Conservation (phyloP, 2,888 invertebrate species). For the Amiota minor region DNA sequence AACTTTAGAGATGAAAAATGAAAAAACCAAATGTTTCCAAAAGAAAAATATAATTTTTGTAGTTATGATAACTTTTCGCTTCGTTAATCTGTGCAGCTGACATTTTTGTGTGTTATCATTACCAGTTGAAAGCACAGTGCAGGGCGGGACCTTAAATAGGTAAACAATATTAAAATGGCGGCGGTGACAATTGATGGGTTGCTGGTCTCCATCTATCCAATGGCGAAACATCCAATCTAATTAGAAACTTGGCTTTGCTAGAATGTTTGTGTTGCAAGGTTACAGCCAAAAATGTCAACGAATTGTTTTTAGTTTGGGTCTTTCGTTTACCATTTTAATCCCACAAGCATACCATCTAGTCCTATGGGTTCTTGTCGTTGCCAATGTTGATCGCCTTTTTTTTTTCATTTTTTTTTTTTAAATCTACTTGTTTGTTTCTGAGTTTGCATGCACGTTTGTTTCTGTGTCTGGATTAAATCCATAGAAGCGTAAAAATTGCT, state of each 20-base stretch:
- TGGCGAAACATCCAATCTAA: background rate
- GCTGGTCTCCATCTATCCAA: background rate
- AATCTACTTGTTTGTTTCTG: background rate
- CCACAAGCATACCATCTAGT: background rate
- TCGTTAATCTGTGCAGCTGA: slow-evolving; percentile 69
- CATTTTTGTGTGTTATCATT: slow-evolving; percentile 42
- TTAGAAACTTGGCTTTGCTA: slow-evolving; percentile 1
- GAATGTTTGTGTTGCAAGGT: background rate
- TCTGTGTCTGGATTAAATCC: slow-evolving; percentile 56
- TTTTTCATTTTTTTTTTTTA: background rate
- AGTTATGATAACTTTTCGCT: slow-evolving; percentile 69
- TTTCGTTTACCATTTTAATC: background rate
- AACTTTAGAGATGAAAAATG: background rate
- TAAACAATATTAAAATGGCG: slow-evolving; percentile 9
- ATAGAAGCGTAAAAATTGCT: slow-evolving; percentile 62
- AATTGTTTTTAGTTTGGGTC: slow-evolving; percentile 11
- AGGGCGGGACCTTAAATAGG: background rate
- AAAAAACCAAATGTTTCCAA: background rate
- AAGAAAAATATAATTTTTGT: slow-evolving; percentile 8
- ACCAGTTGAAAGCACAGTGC: background rate
- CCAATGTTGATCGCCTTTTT: background rate
- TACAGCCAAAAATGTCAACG: slow-evolving; percentile 8
- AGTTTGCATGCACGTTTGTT: too few species aligned
- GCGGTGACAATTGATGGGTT: background rate
- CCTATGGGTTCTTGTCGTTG: background rate